These are phyloP conservation scores for Heliocidaris tuberculata DNA, from an alignment of 35 echinoderm and acorn worm species.

Conservation along the genomic window DNA sequence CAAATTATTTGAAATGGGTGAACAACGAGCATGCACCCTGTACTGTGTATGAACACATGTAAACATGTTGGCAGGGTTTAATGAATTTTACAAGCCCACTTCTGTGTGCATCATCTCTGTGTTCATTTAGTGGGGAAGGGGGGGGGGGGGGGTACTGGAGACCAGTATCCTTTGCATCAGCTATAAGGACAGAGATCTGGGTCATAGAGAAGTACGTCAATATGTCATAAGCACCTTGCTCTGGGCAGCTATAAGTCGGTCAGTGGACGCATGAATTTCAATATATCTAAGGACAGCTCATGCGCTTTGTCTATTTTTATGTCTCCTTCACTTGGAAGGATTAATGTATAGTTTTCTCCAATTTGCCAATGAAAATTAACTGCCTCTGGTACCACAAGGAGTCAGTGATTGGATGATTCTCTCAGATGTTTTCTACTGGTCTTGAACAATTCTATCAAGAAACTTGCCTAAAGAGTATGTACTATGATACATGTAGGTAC, in stretches of 20 bases:
- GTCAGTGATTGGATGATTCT: no score
- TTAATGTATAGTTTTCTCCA: no score
- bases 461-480: no score
- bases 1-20: conserved; percentile 12
- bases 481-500: no score
- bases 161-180: not conserved
- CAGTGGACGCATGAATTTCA: no score
- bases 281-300: no score
- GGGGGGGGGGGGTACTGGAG: not conserved
- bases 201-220: not conserved
- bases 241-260: not conserved
- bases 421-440: no score
- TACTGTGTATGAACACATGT: not conserved
- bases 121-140: not conserved
- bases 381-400: no score
- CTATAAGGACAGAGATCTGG: not conserved
- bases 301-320: no score
- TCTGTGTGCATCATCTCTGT: not conserved
- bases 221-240: not conserved
- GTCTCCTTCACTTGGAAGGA: no score
- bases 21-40: not conserved
- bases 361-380: no score
- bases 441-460: no score
- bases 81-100: not conserved
- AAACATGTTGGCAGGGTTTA: not conserved